Percentiles rank a stretch among this genome's conserved stretches.
phyloP scores from a whole-genome alignment of 2,888 invertebrate genomes.

The Trimorus sp. region DNA sequence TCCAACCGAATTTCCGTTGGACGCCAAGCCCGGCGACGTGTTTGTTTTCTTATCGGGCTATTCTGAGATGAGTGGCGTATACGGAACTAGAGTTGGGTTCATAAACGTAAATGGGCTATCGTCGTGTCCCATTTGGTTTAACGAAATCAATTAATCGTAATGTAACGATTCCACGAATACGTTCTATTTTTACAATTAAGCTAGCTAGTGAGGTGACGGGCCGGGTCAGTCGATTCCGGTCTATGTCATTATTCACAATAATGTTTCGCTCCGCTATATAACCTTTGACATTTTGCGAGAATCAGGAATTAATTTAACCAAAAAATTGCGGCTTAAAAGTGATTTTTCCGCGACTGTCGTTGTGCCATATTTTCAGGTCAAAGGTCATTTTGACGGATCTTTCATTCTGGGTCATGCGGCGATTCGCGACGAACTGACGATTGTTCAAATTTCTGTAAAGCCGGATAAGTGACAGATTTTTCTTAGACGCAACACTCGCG shows the following conservation, averaged over 20 bases:
- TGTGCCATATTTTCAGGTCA: conserved; percentile 32
- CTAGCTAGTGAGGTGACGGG: no score
- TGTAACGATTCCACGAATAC: neutral
- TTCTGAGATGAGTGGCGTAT: conserved; percentile 30
- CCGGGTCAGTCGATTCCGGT: neutral
- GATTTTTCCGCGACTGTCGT: neutral
- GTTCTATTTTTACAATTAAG: no score
- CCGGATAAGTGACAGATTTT: conserved; percentile 16
- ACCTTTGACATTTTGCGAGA: conserved; percentile 22
- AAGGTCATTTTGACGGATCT: conserved; percentile 16
- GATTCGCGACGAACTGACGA: conserved; percentile 9
- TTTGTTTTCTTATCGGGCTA: conserved; percentile 40
- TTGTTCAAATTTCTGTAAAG: conserved; percentile 13
- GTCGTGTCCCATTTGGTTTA: conserved; percentile 5
- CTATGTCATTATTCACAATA: neutral
- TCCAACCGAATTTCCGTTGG: conserved; percentile 11
- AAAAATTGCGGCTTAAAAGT: conserved; percentile 10
- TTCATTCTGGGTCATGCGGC: conserved; percentile 22
- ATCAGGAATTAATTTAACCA: conserved; percentile 4
- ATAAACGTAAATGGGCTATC: conserved; percentile 6
- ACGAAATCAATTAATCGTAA: neutral
- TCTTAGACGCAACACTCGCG: conserved; percentile 13
- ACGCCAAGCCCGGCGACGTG: conserved; percentile 8
- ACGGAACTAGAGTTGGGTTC: neutral
- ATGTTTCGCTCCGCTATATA: neutral